A percentile compares a stretch with the other conserved stretches of the same genome.
Evolutionary conservation across 2,113 vertebrate genomes (phyloP).

Genomic region (Prochilodus magdalenae): DNA sequence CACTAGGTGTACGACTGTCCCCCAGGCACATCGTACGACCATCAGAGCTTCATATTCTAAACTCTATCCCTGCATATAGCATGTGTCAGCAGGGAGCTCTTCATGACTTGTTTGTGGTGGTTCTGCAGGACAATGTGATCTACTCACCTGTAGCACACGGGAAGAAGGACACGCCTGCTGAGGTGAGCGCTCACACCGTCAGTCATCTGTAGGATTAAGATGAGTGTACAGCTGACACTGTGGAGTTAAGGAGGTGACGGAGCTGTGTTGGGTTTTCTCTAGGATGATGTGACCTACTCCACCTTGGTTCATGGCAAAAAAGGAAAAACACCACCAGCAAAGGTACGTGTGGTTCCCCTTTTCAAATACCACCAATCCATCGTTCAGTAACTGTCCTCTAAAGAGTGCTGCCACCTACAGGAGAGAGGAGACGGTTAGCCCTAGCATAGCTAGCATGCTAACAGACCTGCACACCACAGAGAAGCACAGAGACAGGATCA

Average conservation of each 20-base stretch:
- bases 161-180: background rate
- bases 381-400: no score
- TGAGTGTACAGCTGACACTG: background rate
- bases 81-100: no score
- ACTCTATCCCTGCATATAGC: no score
- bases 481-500: no score
- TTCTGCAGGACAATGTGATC: slow-evolving; percentile 6
- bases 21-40: no score
- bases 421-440: no score
- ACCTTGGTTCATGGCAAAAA: slow-evolving; percentile 35
- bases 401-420: no score
- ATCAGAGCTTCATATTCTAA: no score
- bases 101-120: background rate
- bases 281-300: background rate
- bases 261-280: background rate
- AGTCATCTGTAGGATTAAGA: background rate
- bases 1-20: no score
- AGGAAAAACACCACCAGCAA: slow-evolving; percentile 23
- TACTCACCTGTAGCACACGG: background rate
- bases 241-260: background rate
- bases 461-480: no score
- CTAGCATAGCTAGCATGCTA: no score
- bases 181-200: background rate
- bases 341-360: slow-evolving; percentile 52
- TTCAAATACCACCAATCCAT: no score